Conservation (phyloP, 1,140 invertebrate genomes). For the Monochamus saltuarius region DNA sequence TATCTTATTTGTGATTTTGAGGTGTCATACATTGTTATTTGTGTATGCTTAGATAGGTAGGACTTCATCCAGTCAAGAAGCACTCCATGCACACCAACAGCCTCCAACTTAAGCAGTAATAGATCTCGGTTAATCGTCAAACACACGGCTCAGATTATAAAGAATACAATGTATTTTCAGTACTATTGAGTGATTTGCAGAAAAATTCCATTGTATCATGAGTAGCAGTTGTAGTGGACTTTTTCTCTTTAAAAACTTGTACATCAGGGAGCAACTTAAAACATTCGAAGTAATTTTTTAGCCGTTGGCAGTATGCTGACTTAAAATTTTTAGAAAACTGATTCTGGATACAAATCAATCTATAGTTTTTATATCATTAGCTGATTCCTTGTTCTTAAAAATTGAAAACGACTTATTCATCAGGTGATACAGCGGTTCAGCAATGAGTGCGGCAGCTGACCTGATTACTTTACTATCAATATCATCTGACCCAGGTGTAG, state of each 20-base stretch:
- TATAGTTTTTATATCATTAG: constrained; percentile 6
- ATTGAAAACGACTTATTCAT: neutral
- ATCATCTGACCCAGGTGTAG: too few species aligned
- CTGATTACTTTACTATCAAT: too few species aligned
- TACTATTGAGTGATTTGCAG: too few species aligned
- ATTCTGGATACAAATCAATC: constrained; percentile 1
- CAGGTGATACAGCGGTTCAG: neutral
- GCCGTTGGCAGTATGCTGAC: constrained; percentile 6
- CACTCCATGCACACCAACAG: neutral
- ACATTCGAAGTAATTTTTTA: neutral
- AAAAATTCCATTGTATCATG: too few species aligned
- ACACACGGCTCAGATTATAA: too few species aligned
- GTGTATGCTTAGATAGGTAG: constrained; percentile 8
- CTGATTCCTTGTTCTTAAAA: constrained; percentile 4
- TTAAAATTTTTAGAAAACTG: constrained; percentile 7
- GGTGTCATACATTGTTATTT: constrained; percentile 6
- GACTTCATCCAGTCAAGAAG: constrained; percentile 2
- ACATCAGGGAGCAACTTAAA: neutral
- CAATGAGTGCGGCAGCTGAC: constrained; percentile 1
- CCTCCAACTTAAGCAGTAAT: neutral
- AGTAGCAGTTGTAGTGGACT: too few species aligned
- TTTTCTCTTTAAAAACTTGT: too few species aligned
- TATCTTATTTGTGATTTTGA: constrained; percentile 13
- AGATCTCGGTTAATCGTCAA: constrained; percentile 2
- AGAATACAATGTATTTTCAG: neutral